Conservation (phyloP, 1,140 invertebrate species). For the Hylaeus volcanicus region DNA sequence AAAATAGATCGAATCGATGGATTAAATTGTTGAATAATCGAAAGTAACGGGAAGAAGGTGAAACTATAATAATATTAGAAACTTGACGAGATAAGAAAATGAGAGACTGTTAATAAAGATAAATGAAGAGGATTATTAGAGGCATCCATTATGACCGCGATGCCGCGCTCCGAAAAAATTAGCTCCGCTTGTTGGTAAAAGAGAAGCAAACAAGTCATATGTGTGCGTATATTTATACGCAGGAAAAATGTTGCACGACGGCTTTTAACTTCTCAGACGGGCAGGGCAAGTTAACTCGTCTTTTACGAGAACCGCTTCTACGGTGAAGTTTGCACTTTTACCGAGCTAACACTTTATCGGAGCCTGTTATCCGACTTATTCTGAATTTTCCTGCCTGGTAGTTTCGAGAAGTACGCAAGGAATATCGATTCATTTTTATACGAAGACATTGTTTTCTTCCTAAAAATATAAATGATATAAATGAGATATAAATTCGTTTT, state of each 20-base stretch:
- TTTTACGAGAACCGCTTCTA: constrained; percentile 27
- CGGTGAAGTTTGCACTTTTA: constrained; percentile 40
- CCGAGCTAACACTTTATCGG: constrained; percentile 33
- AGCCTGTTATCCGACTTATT: constrained; percentile 30
- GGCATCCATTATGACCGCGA: neutral
- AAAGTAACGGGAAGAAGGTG: no score
- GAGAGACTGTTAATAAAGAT: neutral
- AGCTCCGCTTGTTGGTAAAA: neutral
- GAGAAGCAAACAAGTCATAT: constrained; percentile 28
- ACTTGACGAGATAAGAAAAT: neutral
- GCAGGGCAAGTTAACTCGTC: constrained; percentile 28
- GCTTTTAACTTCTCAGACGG: constrained; percentile 37
- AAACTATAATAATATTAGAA: neutral
- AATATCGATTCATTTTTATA: no score
- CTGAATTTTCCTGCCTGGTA: neutral
- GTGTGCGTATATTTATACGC: constrained; percentile 17
- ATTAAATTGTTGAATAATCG: no score
- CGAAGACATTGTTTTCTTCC: no score
- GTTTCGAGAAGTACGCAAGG: constrained; percentile 9
- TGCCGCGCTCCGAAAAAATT: neutral
- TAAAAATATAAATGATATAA: no score
- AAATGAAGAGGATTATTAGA: constrained; percentile 2
- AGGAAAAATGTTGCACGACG: constrained; percentile 42
- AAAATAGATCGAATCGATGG: no score
- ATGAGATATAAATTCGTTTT: no score